Base-by-base conservation (phyloP, 2,797 vertebrate genomes). In the Muraenolepis orangiensis region DNA sequence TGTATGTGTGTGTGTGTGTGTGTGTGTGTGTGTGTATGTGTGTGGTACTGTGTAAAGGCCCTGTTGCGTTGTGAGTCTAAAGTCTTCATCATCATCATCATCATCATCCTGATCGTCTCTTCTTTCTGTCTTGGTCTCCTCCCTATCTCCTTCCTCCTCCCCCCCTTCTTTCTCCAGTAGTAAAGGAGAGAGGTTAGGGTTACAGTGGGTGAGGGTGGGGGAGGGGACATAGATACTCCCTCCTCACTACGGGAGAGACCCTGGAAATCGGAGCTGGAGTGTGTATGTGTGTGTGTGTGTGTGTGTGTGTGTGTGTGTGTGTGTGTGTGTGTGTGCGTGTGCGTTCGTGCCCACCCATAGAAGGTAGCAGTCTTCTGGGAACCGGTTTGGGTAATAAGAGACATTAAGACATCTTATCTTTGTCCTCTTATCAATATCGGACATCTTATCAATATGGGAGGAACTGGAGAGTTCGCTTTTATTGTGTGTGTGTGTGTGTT, bases 161-260 rank as follows among this genome's bases (percentile, higher is more conserved):
- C 66, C 26, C 28, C 4, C 28, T 16, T 14, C 66, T 29, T 31
- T 16, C 66, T 29, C 12, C n/a, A 31, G 16, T 29, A 67, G 26
- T 29, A 29, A 67, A 30, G 66, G 57, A 12, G 31, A 29, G 29
- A 67, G 66, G 28, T 16, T 18, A 31, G 66, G 66, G 26, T 31
- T 30, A 67, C 66, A 12, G 23, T 26, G 66, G 66, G 10, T 28
- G 12, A 30, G 13, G 29, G 28, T 30, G 66, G 61, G 64, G 64
- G 3, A 12, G 61, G 61, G 64, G 66, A 67, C 66, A 67, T 67
- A 16, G 30, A 67, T 67, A 67, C 66, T 67, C 18, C 36, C 64
- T 30, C 14, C 69, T 74, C 38, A 73, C 61, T 23, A 71, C 30
- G 40, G 69, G 72, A 72, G 67, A 70, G 66, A 36, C 23, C 18